Evolutionary conservation across 2,797 vertebrate species (phyloP), one percentile per base, ranked within the genome.

Genomic region (Streptopelia turtur): DNA sequence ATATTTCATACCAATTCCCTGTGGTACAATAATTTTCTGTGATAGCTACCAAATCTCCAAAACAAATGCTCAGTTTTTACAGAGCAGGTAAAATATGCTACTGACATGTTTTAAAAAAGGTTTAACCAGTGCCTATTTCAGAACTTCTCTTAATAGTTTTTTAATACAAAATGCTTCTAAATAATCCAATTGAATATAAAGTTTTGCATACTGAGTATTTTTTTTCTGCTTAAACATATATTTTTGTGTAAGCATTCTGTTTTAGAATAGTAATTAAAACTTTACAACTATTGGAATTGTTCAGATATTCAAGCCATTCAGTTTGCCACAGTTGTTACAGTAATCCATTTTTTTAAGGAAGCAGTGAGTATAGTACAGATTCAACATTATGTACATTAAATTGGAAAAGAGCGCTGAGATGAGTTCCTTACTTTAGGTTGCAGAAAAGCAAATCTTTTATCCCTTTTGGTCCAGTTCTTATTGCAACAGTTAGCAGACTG

Each of bases 1-100:
- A 83, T 91, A 89, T 93, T 91, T 94, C n/a, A 86, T 61, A 50
- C 6, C 72, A 87, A 92, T 72, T 90, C 81, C 78, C 75, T 45
- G 49, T 63, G 43, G 69, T 68, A 91, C 25, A 79, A 59, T 91
- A 87, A 72, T 74, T 93, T 95, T 57, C 37, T 39, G 47, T 79
- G 33, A 70, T 75, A 12, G 1, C 47, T 69, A 68, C 24, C 35
- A 70, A 82, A 91, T 80, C 25, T 64, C 75, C 50, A 61, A 87
- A 83, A 12, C 0, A 9, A 89, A 85, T 25, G 13, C 9, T 92
- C 20, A 5, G 4, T 55, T 94, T 91, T 86, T 76, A 56, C 13
- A 81, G 16, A 74, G 43, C 7, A 69, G 39, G 31, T 59, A 84
- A 82, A 89, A 83, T 78, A 15, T 31, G 21, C 1, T 60, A 68